Evolutionary conservation across 2,797 vertebrate species (phyloP).

Genomic region (Furcifer pardalis): DNA sequence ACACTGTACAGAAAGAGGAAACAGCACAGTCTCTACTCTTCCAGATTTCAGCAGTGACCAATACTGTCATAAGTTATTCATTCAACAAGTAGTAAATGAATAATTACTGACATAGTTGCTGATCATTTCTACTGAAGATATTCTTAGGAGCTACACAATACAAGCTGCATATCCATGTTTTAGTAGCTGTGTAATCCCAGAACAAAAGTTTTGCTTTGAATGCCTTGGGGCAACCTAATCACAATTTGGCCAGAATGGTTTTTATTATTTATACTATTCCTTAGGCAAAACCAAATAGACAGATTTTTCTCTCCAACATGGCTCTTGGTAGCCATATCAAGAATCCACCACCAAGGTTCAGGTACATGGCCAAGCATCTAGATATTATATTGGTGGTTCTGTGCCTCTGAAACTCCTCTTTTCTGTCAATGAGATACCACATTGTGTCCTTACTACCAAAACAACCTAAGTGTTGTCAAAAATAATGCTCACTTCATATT

Average conservation of each 20-base stretch:
- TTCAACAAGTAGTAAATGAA: not conserved
- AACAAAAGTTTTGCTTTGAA: not conserved
- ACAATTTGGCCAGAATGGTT: not conserved
- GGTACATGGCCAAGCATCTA: not conserved
- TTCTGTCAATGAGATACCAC: not conserved
- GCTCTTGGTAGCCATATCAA: not conserved
- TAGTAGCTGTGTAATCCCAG: not conserved
- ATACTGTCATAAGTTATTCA: not conserved
- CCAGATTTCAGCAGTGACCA: not conserved
- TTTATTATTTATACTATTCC: too few species aligned
- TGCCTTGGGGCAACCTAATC: not conserved
- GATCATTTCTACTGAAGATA: not conserved
- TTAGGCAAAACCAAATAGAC: not conserved
- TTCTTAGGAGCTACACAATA: not conserved
- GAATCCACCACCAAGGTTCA: not conserved
- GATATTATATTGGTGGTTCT: not conserved
- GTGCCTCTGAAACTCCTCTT: not conserved
- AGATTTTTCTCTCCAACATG: not conserved
- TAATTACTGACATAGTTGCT: not conserved
- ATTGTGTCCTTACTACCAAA: not conserved
- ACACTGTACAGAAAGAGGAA: constrained; percentile 2
- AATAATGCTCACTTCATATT: not conserved
- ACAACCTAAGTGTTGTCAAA: not conserved
- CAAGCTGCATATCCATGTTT: not conserved
- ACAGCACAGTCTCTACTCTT: not conserved